Percentiles rank a stretch among this genome's conserved stretches.
Conservation (phyloP, 1,140 invertebrate genomes). For the Leptinotarsa undecemlineata region DNA sequence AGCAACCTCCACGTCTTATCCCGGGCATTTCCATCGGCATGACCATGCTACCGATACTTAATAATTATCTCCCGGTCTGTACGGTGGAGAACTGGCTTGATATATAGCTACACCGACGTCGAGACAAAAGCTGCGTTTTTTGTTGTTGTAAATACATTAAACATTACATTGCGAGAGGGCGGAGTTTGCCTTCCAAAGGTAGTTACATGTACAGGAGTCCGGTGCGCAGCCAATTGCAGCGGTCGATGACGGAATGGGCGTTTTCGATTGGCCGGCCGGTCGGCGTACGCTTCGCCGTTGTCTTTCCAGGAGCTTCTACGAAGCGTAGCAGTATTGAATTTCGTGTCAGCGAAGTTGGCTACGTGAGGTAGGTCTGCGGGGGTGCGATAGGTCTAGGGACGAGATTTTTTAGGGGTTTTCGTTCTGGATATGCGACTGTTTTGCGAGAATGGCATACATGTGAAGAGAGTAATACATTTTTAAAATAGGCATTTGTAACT, state of each 20-base stretch:
- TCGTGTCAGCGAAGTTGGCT: neutral
- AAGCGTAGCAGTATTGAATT: neutral
- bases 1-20: neutral
- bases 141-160: conserved; percentile 49
- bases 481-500: no score
- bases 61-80: conserved; percentile 21
- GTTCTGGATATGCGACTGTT: no score
- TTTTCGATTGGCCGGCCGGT: conserved; percentile 34
- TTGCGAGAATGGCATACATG: no score
- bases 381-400: no score
- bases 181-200: conserved; percentile 42
- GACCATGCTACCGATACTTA: conserved; percentile 27
- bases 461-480: no score
- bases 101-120: conserved; percentile 38
- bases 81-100: conserved; percentile 33
- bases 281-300: neutral
- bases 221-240: conserved; percentile 35
- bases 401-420: no score
- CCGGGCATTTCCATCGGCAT: conserved; percentile 20
- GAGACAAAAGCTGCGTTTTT: conserved; percentile 47
- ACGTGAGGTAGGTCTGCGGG: neutral
- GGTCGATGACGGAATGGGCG: conserved; percentile 11
- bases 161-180: conserved; percentile 44
- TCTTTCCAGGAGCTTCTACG: neutral
- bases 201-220: conserved; percentile 38